These are phyloP conservation scores for Rhaphigaster nebulosa DNA, from an alignment of 2,888 invertebrate genomes.

Conservation along the genomic window DNA sequence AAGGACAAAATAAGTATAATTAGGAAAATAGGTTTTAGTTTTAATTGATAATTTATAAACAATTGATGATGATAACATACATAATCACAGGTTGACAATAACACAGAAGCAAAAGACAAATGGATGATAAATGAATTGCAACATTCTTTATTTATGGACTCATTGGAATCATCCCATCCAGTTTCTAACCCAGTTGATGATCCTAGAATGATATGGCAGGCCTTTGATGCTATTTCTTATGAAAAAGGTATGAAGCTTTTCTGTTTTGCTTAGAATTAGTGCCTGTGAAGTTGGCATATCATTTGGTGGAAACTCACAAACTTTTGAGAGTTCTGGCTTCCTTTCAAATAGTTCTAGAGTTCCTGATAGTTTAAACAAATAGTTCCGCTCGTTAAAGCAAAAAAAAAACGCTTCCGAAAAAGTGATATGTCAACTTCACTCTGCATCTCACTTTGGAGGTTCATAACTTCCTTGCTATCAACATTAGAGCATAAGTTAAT, in stretches of 20 bases:
- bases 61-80: not conserved
- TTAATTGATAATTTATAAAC: not conserved
- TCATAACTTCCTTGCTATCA: no score
- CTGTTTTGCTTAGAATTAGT: not conserved
- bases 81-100: constrained; percentile 71
- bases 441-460: no score
- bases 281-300: no score
- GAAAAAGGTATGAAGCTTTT: constrained; percentile 73
- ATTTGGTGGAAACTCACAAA: no score
- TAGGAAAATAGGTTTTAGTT: not conserved
- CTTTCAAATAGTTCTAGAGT: no score
- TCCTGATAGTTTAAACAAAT: no score
- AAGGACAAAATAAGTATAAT: not conserved
- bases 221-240: constrained; percentile 89
- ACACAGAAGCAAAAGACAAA: constrained; percentile 75
- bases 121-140: constrained; percentile 74
- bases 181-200: constrained; percentile 81
- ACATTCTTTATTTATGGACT: constrained; percentile 77
- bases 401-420: no score
- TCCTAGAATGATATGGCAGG: constrained; percentile 83
- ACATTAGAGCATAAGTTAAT: no score
- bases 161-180: constrained; percentile 83
- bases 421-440: no score
- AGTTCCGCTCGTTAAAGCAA: no score
- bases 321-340: no score